Percentiles rank a stretch among this genome's conserved stretches.
Evolutionary conservation across 1,140 invertebrate genomes (phyloP).

Genomic region (Drosophila mojavensis): DNA sequence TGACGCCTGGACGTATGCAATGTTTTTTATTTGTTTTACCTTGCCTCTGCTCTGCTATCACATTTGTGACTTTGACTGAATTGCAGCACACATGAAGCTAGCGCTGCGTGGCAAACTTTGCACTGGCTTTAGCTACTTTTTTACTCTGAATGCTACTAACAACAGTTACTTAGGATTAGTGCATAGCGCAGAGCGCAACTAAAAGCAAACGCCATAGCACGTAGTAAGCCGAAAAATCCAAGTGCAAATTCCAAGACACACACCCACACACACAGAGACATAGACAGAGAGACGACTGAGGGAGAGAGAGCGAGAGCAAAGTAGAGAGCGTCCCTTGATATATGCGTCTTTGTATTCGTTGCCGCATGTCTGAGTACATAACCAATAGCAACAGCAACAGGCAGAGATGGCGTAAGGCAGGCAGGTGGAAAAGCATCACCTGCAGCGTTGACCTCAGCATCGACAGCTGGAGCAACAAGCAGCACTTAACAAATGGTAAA

Average conservation of each 20-base stretch:
- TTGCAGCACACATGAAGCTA: conserved; percentile 47
- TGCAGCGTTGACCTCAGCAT: conserved; percentile 78
- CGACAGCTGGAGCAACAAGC: conserved; percentile 81
- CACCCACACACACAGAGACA: no score
- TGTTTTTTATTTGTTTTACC: conserved; percentile 21
- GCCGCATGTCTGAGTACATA: conserved; percentile 74
- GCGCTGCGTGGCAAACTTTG: conserved; percentile 43
- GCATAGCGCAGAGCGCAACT: conserved; percentile 55
- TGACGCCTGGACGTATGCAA: conserved; percentile 36
- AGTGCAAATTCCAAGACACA: conserved; percentile 51
- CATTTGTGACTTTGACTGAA: conserved; percentile 58
- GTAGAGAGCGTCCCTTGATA: conserved; percentile 35
- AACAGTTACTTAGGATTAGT: conserved; percentile 79
- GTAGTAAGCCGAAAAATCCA: conserved; percentile 74
- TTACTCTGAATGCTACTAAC: conserved; percentile 55
- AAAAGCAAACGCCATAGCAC: conserved; percentile 74
- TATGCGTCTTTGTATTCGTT: conserved; percentile 36
- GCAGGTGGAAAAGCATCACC: conserved; percentile 53
- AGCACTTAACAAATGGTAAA: conserved; percentile 83
- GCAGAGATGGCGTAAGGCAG: conserved; percentile 36
- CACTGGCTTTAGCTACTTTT: conserved; percentile 35
- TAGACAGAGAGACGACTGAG: neutral
- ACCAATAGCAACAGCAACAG: conserved; percentile 58
- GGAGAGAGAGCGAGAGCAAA: neutral
- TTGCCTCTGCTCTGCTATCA: neutral